These are phyloP conservation scores for Callipepla californica DNA, from an alignment of 2,113 vertebrate species.

Conservation along the genomic window DNA sequence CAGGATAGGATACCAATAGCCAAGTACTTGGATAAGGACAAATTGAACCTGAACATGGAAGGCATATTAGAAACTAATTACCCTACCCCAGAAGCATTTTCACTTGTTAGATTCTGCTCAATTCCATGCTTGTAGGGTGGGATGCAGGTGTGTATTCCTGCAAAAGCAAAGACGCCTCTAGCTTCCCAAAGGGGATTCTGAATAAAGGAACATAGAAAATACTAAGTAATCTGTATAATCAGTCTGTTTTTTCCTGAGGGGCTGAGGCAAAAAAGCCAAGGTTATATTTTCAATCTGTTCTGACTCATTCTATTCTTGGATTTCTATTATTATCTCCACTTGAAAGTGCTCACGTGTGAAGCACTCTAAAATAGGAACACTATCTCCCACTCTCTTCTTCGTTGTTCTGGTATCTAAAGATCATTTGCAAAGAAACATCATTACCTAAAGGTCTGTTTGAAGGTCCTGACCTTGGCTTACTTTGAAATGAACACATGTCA, in stretches of 20 bases:
- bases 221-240: not conserved
- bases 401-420: not conserved
- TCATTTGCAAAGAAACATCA: not conserved
- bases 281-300: conserved; percentile 40
- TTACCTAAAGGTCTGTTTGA: not conserved
- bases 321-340: conserved; percentile 21
- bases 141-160: not conserved
- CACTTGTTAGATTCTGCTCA: not conserved
- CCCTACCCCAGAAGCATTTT: not conserved
- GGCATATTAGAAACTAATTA: not conserved
- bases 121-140: not conserved
- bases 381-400: not conserved
- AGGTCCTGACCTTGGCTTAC: not conserved
- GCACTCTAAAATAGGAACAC: not conserved
- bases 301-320: conserved; percentile 40
- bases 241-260: not conserved
- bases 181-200: not conserved
- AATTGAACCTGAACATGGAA: not conserved
- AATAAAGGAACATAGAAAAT: not conserved
- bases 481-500: not conserved
- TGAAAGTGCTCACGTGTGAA: not conserved
- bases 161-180: not conserved
- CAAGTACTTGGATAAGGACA: not conserved
- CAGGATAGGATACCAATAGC: not conserved
- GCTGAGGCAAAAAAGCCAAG: conserved; percentile 1